phyloP scores from a whole-genome alignment of 2,113 vertebrate species.

The Ibidorhyncha struthersii region DNA sequence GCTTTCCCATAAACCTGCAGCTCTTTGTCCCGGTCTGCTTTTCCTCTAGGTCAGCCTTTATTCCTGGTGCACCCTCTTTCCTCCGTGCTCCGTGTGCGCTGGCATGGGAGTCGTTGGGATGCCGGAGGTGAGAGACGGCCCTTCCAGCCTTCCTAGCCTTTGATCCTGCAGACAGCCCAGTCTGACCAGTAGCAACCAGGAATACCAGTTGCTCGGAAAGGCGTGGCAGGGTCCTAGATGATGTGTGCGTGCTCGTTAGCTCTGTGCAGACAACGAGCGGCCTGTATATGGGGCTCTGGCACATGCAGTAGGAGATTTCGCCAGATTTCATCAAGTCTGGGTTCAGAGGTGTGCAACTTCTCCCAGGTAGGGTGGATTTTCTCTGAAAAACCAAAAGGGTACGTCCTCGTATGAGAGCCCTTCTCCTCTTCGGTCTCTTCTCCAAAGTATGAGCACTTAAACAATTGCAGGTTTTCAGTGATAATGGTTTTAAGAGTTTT shows the following conservation, averaged over 20 bases:
- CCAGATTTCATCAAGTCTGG: neutral
- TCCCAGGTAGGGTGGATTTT: neutral
- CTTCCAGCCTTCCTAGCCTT: neutral
- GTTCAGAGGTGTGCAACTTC: neutral
- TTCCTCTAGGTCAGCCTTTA: neutral
- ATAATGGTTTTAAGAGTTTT: neutral
- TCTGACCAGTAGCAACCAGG: neutral
- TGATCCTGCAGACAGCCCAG: neutral
- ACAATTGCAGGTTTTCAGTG: neutral
- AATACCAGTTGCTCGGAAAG: neutral
- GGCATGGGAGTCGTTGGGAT: neutral
- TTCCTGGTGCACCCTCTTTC: neutral
- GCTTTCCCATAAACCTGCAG: neutral
- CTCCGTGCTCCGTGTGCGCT: neutral
- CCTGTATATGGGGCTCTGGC: neutral
- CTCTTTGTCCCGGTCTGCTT: neutral
- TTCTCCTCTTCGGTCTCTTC: neutral
- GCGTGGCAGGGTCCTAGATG: neutral
- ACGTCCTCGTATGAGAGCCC: neutral
- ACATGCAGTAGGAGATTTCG: neutral
- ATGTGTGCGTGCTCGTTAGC: neutral
- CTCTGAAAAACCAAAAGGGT: neutral
- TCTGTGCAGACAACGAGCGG: neutral
- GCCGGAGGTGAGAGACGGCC: neutral
- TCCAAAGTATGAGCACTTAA: neutral